Base-by-base conservation (phyloP, 1,140 invertebrate genomes). In the Rhynchophorus ferrugineus region DNA sequence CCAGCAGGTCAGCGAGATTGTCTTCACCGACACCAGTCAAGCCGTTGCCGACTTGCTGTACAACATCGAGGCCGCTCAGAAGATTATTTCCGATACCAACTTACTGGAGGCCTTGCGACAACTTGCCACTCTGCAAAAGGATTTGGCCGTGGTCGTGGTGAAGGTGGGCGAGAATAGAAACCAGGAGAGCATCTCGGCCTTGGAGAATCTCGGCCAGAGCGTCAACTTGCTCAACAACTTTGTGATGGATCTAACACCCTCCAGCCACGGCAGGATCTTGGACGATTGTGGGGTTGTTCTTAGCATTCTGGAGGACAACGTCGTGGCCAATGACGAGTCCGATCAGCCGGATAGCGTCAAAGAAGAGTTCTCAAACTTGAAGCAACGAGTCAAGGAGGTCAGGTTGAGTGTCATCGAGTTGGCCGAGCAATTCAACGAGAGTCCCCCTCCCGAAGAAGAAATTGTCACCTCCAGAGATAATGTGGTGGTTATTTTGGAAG, bases 231-330 rank as follows among this genome's bases (percentile, higher is more conserved):
- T 69, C 7, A 68, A 68, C 41, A 65, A 56, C 45, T 61, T 64
- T 50, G 44, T 68, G 9, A 58, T 61, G 5, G 63, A 65, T 45
- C 44, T 67, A 24, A 55, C 64, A n/a, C 36, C 61, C 0, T 44
- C 58, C n/a, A 56, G 57, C 5, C 52, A 59, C 0, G 49, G 36
- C 14, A 60, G 63, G 19, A 55, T 63, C 19, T 48, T 72, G 2
- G 63, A 68, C 39, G 67, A 70, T 50, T 51, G 68, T 11, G 58
- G 69, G 14, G 60, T 61, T 34, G 67, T 62, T n/a, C 59, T 72
- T n/a, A 63, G 55, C 33, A 65, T 66, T 18, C 51, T 72, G 2
- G 68, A 71, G 61, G 61, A 66, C 16, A 64, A 64, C 51, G 56
- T 71, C 18, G 47, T 60, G 14, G 38, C 54, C 13, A 62, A 63